Base-by-base conservation (phyloP, 2,113 vertebrate species). In the Sinocyclocheilus grahami region DNA sequence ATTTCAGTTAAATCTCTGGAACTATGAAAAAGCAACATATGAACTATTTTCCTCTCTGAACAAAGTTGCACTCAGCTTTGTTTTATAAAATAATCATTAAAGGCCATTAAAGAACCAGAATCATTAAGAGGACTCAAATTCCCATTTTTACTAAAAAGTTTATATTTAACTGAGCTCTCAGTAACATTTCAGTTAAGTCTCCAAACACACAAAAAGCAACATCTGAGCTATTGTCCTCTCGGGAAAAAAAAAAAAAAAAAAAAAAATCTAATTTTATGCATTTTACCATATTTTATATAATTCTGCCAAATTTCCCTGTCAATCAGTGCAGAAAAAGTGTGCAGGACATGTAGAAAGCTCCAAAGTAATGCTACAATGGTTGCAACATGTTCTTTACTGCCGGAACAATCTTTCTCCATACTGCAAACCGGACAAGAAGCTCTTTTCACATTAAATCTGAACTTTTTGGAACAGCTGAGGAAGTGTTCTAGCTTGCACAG, bases 391-490 rank as follows among this genome's bases (percentile, higher is more conserved):
- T 79, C 6, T 60, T 39, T 13, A 39, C 12, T 22, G 33, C 55
- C 5, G 1, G 20, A 60, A 33, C 10, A 0, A 4, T 63, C 58
- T 46, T 81, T 65, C 37, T 3, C 78, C 60, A 65, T 81, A 67
- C 16, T 12, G 7, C n/a, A 81, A 81, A 65, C 63, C 46, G n/a
- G 60, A 1, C 55, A 2, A 63, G 33, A 14, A 0, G 55, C 12
- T 10, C 78, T 11, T 81, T 46, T 46, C n/a, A 63, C 60, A 81
- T 82, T 48, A 78, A 3, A 48, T 46, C 39, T 67, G 79, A 82
- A 82, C 79, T 82, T 65, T 65, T 67, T 48, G 39, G 22, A 82
- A 82, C 14, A 20, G 13, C 27, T 48, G 79, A 81, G 53, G n/a
- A 79, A 60, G 60, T 81, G 78, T 81, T 46, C 37, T 0, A 46